Base-by-base conservation (phyloP, 53 echinoderm and acorn worm genomes). In the Paelopatides confundens region DNA sequence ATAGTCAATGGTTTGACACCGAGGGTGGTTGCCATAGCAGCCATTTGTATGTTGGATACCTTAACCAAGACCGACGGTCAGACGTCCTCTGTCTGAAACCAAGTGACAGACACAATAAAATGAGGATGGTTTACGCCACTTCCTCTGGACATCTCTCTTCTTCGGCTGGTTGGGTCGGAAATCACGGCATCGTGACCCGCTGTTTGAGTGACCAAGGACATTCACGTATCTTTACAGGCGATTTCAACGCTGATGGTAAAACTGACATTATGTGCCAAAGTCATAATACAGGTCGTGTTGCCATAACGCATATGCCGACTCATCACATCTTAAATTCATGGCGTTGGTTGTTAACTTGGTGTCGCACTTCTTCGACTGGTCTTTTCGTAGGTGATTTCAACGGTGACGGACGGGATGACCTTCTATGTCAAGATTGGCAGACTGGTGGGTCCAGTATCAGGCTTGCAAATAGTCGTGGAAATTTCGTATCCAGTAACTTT, bases 251-350 rank as follows among this genome's bases (percentile, higher is more conserved):
- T 10, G 83, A 82, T 64, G 43, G 83, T 17, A 14, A 64, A 35
- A 82, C 83, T 30, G 83, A 82, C 39, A 63, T 82, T 15, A 36
- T 82, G 65, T 82, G 83, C 30, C 83, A 82, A 64, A 82, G 63
- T 24, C 26, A 38, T 26, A 18, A 23, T 0, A 63, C 63, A 1
- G 83, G 83, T 37, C 39, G 58, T 1, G 26, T 82, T 38, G 62
- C 35, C 18, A 64, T 82, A 62, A 63, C 83, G 36, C 34, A 62
- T 35, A 62, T 35, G 46, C 83, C 83, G 24, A 82, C 83, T 3
- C 27, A 38, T 21, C 64, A 32, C n/a, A 40, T 82, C 15, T 35
- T 82, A 40, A 37, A 37, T 29, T 37, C 83, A 26, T 82, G 83
- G 83, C 18, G 79, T 2, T 82, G 83, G 83, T 13, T 43, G 4